Base-by-base conservation (phyloP, 1,140 invertebrate species). In the Aphis craccivora region DNA sequence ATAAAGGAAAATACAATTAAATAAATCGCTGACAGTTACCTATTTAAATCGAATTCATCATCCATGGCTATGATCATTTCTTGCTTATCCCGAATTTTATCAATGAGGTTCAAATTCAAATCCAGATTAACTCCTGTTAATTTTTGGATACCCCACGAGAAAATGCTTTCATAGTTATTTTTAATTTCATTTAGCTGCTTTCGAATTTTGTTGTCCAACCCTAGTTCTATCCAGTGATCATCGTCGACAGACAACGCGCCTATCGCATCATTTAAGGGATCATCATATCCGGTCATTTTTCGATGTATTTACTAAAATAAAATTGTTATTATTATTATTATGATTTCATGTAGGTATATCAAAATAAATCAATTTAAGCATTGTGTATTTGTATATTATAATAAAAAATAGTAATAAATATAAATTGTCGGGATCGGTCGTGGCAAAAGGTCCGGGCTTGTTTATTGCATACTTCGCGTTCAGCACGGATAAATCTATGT, bases 121-220 rank as follows among this genome's bases (percentile, higher is more conserved):
- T 83, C 53, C 37, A 83, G 20, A 14, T 51, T 76, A 5, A 5
- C 0, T 3, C 48, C 76, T 11, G 30, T 83, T 25, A 48, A 22
- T 30, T 8, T 18, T 92, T 84, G 23, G 6, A 92, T 53, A 2
- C 53, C 48, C 91, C 91, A 92, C 1, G 91, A 92, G 7, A 92
- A 92, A 30, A 92, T 37, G 7, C 76, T 84, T 23, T 92, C 91
- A 51, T 84, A 84, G 6, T 53, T 1, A 5, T 83, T 51, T 92
- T 84, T 11, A 1, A 92, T 84, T 84, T 92, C 9, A 0, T 3
- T 40, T 20, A 93, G 6, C 67, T 83, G 48, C 20, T 2, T 23
- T 9, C 22, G 90, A 23, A 53, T 30, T 2, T 18, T 45, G 0
- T 81, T 0, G 3, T 91, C 90, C 18, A 91, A 45, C 51, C 20